Evolutionary conservation across 2,797 vertebrate genomes (phyloP), one percentile per base, ranked within the genome.

Genomic region (Psittacula derbiana): DNA sequence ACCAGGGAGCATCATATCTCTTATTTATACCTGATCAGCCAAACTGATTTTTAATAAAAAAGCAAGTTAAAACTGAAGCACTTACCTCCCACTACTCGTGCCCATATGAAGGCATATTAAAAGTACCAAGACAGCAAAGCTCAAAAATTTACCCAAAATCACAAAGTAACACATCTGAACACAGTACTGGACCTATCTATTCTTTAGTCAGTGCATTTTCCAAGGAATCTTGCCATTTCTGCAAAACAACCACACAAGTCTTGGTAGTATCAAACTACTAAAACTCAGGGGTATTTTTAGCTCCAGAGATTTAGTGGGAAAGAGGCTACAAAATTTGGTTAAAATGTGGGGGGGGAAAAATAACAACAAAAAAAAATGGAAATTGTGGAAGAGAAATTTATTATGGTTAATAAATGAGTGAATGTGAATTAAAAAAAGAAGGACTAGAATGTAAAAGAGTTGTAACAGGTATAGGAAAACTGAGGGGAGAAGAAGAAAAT

Each of bases 341-440:
- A 71, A 46, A 73, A 24, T 38, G 7, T 27, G 8, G 25, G 24
- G 2, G 2, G 25, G 1, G 1, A 1, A 7, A 3, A 9, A 17
- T 14, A 14, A 31, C 7, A n/a, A 23, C 12, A 28, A 25, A 8
- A 10, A 43, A 11, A 3, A 24, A 21, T 11, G 5, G 9, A 58
- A 43, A 61, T 9, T 36, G 20, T 57, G 21, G 23, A 84, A 36
- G 13, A 66, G 14, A 55, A 86, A 33, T 33, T 33, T 57, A 33
- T 33, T 33, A 21, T 33, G 33, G 14, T 49, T 49, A 60, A 36
- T 74, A 65, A 79, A 74, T 38, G n/a, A 61, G 8, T 55, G 23
- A 81, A 49, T 23, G 12, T 23, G 12, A 62, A 61, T n/a, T n/a
- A n/a, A n/a, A n/a, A n/a, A 44, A 65, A 82, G 57, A 58, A 41